phyloP scores from a whole-genome alignment of 2,888 invertebrate species.

The Lycophotia porphyrea region DNA sequence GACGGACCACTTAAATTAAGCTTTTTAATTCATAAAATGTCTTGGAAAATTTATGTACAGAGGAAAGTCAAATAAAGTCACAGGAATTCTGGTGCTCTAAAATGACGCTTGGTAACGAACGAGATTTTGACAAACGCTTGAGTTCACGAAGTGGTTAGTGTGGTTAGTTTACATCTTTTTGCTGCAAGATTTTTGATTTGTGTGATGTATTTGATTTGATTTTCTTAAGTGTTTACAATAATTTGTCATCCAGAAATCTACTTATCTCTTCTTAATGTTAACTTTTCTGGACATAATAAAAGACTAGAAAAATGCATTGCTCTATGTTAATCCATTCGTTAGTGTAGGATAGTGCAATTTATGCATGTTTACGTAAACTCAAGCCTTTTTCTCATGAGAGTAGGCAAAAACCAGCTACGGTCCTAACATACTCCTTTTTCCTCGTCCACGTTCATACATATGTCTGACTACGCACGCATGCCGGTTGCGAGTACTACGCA shows the following conservation, averaged over 20 bases:
- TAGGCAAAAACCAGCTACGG: not conserved
- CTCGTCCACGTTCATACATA: not conserved
- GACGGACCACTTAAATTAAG: constrained; percentile 68
- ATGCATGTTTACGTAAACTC: not conserved
- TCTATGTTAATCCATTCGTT: not conserved
- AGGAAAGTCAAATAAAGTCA: constrained; percentile 67
- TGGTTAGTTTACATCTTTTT: not conserved
- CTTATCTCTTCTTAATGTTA: not conserved
- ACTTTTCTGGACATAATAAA: not conserved
- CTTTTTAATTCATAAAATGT: constrained; percentile 69
- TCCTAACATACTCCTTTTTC: not conserved
- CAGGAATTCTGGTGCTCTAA: constrained; percentile 46
- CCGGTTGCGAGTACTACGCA: not conserved
- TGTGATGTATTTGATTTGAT: too few relatives aligned
- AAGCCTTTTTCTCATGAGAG: not conserved
- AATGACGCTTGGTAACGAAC: constrained; percentile 49
- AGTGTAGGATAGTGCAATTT: not conserved
- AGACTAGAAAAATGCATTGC: not conserved
- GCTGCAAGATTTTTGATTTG: not conserved
- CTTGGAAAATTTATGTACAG: constrained; percentile 68
- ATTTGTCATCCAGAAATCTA: not conserved
- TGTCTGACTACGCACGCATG: not conserved
- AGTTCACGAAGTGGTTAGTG: not conserved
- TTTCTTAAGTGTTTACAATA: too few relatives aligned
- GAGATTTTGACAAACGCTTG: not conserved